Conservation (phyloP, 2,113 vertebrate species). For the Campylomormyrus numenius region DNA sequence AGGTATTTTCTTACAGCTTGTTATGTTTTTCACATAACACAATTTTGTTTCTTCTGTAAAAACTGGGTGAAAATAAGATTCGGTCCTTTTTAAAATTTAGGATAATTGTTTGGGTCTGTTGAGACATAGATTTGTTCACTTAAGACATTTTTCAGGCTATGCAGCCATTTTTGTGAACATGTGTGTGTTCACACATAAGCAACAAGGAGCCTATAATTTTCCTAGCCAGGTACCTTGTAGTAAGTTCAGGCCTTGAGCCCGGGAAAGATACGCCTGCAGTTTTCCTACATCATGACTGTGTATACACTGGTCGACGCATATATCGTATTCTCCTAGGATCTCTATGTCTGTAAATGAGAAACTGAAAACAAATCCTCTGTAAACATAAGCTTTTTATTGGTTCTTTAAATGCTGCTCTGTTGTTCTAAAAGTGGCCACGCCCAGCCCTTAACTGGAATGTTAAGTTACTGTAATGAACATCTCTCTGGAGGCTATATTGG, state of each 20-base stretch:
- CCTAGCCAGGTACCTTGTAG: not conserved
- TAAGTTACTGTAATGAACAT: not conserved
- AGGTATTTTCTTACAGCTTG: not conserved
- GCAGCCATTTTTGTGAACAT: not conserved
- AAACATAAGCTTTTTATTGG: constrained; percentile 1
- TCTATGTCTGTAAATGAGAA: not conserved
- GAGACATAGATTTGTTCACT: not conserved
- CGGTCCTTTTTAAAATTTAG: not conserved
- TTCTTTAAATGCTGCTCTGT: not conserved
- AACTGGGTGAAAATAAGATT: not conserved
- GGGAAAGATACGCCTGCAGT: not conserved
- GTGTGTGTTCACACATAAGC: not conserved
- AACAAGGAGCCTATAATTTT: not conserved
- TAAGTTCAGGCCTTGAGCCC: not conserved
- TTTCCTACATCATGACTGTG: not conserved
- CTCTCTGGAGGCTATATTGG: not conserved
- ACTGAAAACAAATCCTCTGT: not conserved
- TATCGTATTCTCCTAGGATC: not conserved
- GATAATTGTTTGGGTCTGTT: not conserved
- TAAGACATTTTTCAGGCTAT: not conserved
- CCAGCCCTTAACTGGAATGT: not conserved
- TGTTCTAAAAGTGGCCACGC: not conserved
- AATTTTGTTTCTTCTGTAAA: not conserved
- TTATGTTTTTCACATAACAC: not conserved
- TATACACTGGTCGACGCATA: not conserved